These are phyloP conservation scores for Meriones unguiculatus DNA, from an alignment of 2,113 vertebrate genomes.

Conservation along the genomic window DNA sequence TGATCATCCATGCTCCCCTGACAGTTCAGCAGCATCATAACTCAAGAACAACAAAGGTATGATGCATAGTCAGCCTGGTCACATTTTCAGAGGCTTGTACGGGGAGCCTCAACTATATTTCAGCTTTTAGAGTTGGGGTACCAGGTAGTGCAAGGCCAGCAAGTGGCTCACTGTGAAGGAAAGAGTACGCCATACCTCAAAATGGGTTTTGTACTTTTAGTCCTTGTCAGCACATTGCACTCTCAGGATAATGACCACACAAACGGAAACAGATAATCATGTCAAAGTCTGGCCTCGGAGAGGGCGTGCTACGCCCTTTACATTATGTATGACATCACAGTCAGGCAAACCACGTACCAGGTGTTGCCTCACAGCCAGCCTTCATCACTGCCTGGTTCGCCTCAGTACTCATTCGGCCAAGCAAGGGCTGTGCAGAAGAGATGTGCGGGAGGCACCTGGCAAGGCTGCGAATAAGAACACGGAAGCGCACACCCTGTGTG, in stretches of 20 bases:
- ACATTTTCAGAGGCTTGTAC: slow-evolving; percentile 45
- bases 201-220: not conserved
- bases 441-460: not conserved
- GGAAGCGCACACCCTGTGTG: not conserved
- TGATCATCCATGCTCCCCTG: not conserved
- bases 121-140: not conserved
- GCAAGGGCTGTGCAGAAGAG: not conserved
- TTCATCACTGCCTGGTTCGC: not conserved
- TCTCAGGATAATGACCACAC: slow-evolving; percentile 8
- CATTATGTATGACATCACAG: not conserved
- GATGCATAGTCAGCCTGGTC: not conserved
- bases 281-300: not conserved
- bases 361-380: not conserved
- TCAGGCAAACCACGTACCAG: not conserved
- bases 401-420: not conserved
- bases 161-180: not conserved
- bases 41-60: slow-evolving; percentile 1
- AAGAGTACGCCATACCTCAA: not conserved
- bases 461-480: not conserved
- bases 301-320: not conserved
- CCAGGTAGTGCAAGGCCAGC: not conserved
- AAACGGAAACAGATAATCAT: slow-evolving; percentile 37
- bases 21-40: not conserved
- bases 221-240: not conserved
- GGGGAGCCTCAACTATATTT: not conserved